Percentiles rank a stretch among this genome's conserved stretches.
These are phyloP conservation scores for Brachypalpus laphriformis DNA, from an alignment of 2,888 invertebrate genomes.

Conservation along the genomic window DNA sequence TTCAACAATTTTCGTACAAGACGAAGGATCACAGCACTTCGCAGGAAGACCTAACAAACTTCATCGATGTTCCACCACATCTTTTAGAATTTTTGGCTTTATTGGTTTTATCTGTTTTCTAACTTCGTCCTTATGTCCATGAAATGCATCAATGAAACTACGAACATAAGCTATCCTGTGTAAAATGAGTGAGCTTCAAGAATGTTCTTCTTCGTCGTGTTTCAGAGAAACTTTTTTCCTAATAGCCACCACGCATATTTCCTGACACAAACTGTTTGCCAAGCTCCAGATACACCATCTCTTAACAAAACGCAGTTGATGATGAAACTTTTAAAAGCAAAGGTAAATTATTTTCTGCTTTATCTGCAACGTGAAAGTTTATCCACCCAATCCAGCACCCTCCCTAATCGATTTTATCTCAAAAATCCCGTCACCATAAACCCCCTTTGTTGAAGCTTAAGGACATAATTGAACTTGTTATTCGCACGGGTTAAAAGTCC, in stretches of 20 bases:
- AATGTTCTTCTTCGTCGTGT: background rate
- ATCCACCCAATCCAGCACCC: too few relatives aligned
- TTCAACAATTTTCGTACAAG: too few relatives aligned
- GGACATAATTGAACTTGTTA: constrained; percentile 45
- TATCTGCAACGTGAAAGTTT: background rate
- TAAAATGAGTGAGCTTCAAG: background rate
- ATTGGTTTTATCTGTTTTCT: background rate
- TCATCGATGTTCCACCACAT: background rate
- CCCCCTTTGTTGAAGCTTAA: background rate
- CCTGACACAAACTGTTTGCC: background rate
- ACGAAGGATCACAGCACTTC: too few relatives aligned
- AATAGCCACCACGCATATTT: background rate
- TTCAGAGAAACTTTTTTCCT: background rate
- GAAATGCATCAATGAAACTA: background rate
- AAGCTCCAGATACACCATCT: background rate
- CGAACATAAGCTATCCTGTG: background rate
- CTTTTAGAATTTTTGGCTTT: background rate
- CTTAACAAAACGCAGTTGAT: background rate
- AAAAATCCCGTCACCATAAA: background rate
- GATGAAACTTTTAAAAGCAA: background rate
- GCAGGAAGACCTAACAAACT: background rate
- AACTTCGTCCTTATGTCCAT: background rate
- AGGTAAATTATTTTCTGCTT: background rate
- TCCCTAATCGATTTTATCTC: constrained; percentile 1
- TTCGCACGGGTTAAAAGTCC: constrained; percentile 25